Evolutionary conservation across 64 coral and sea anemone genomes (phyloP).

Genomic region (Porites australiensis): DNA sequence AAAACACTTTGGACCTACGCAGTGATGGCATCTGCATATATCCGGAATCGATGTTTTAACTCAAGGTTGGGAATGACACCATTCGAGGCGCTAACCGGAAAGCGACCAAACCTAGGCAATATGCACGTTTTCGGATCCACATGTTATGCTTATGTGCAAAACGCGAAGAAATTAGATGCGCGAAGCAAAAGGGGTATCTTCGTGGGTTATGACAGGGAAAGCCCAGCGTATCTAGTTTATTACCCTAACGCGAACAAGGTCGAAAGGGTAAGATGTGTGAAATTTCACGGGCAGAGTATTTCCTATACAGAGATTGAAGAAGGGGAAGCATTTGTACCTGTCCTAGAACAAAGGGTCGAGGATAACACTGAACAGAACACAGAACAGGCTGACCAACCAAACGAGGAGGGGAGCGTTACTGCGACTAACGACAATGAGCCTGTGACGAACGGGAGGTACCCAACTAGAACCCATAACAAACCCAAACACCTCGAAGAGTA

Average conservation of each 20-base stretch:
- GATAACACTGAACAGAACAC: too few species aligned
- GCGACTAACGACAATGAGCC: too few species aligned
- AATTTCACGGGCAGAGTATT: neutral
- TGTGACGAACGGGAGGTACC: too few species aligned
- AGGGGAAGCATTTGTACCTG: too few species aligned
- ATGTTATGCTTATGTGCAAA: conserved; percentile 50
- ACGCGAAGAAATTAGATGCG: conserved; percentile 44
- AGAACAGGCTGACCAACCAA: too few species aligned
- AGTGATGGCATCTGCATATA: neutral
- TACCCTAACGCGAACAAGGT: conserved; percentile 13
- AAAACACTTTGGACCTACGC: neutral
- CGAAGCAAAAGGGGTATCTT: conserved; percentile 38
- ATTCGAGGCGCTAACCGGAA: conserved; percentile 34
- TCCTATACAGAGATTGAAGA: too few species aligned
- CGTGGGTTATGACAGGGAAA: conserved; percentile 16
- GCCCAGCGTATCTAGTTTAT: conserved; percentile 35
- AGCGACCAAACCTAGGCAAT: conserved; percentile 27
- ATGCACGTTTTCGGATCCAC: conserved; percentile 57
- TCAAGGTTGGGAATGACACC: conserved; percentile 6
- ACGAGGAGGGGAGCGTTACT: too few species aligned
- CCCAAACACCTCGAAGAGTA: too few species aligned
- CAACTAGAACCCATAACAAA: too few species aligned
- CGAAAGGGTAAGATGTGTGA: conserved; percentile 27
- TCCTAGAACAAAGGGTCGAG: too few species aligned
- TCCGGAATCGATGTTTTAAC: conserved; percentile 21